These are phyloP conservation scores for Eupithecia abbreviata DNA, from an alignment of 2,888 invertebrate species.

Conservation along the genomic window DNA sequence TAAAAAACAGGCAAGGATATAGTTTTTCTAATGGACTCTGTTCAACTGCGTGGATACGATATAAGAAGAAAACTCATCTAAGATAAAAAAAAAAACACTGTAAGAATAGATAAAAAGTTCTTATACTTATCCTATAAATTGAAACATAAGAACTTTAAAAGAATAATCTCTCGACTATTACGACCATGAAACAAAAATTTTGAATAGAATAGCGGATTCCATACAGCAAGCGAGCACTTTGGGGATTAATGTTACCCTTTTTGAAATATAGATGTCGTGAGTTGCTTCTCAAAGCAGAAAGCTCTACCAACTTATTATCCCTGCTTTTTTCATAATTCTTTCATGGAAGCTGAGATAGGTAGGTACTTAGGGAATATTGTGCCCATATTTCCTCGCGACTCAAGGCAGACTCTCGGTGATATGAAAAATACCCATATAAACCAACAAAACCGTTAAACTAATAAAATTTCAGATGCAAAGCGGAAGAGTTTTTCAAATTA, in stretches of 20 bases:
- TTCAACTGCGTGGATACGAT: background rate
- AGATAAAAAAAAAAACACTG: background rate
- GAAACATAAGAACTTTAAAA: no score
- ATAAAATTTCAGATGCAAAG: slow-evolving; percentile 5
- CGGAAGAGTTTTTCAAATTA: slow-evolving; percentile 14
- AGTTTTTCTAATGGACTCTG: no score
- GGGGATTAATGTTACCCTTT: slow-evolving; percentile 14
- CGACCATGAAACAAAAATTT: background rate
- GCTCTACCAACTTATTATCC: slow-evolving; percentile 2
- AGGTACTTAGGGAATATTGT: slow-evolving; percentile 1
- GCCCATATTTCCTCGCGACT: slow-evolving; percentile 2
- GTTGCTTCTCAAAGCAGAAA: slow-evolving; percentile 10
- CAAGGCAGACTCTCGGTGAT: background rate
- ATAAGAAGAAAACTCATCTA: background rate
- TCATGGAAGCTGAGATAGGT: background rate
- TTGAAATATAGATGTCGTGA: slow-evolving; percentile 20
- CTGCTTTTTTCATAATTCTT: slow-evolving; percentile 9
- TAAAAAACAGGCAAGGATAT: no score
- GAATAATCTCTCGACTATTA: slow-evolving; percentile 1
- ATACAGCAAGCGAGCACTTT: slow-evolving; percentile 16
- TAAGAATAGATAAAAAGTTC: background rate
- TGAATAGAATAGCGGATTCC: slow-evolving; percentile 9
- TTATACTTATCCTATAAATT: background rate
- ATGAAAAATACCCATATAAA: slow-evolving; percentile 3
- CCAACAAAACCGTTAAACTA: background rate